phyloP scores from a whole-genome alignment of 2,797 vertebrate species.

The Etheostoma perlongum region DNA sequence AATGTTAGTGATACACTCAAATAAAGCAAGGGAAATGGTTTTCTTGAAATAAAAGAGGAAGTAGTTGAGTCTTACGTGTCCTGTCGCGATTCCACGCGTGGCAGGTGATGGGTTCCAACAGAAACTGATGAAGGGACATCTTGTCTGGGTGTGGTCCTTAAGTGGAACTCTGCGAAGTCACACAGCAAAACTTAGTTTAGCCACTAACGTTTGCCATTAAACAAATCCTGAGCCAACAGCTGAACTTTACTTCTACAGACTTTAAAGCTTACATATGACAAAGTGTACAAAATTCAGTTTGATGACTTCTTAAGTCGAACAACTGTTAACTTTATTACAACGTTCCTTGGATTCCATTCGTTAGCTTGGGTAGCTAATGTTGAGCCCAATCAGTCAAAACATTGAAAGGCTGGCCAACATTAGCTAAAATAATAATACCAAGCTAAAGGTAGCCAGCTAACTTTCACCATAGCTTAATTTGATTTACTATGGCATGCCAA shows the following conservation, averaged over 20 bases:
- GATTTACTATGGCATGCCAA: neutral
- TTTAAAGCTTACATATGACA: neutral
- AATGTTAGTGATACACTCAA: neutral
- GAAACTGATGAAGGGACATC: constrained; percentile 99
- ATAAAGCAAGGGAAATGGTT: no score
- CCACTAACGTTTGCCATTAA: neutral
- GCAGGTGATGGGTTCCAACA: constrained; percentile 98
- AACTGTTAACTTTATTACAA: constrained; percentile 3
- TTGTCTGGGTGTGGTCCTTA: constrained; percentile 83
- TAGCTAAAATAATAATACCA: neutral
- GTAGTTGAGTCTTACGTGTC: constrained; percentile 88
- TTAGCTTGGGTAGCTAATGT: constrained; percentile 21
- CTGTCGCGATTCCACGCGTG: constrained; percentile 99
- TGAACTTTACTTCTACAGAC: constrained; percentile 19
- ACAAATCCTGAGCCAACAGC: neutral
- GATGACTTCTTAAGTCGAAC: neutral
- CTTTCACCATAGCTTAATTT: neutral
- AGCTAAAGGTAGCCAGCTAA: constrained; percentile 20
- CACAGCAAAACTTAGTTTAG: constrained; percentile 49
- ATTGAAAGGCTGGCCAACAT: neutral
- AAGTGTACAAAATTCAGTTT: accelerated
- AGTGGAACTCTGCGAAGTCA: constrained; percentile 69
- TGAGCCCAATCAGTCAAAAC: constrained; percentile 27
- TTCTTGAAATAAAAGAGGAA: neutral
- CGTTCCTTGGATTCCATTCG: neutral